Percentiles rank a stretch among this genome's conserved stretches.
phyloP scores from a whole-genome alignment of 1,140 invertebrate genomes.

The Magallana angulata region DNA sequence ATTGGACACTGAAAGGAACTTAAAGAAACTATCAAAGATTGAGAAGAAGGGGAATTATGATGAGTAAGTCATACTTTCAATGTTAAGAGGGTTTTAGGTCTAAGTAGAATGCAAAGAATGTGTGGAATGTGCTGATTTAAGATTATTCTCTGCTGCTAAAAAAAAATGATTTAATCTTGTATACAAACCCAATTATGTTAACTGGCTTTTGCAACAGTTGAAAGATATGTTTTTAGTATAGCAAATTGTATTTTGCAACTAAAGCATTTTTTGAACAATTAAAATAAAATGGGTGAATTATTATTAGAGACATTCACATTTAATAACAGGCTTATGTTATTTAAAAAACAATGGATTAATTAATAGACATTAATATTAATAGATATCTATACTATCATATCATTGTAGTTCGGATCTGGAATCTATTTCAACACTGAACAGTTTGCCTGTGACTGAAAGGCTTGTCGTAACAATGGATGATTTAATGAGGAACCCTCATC shows the following conservation, averaged over 20 bases:
- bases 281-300: too few species aligned
- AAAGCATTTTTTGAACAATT: too few species aligned
- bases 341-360: too few species aligned
- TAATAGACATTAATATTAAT: too few species aligned
- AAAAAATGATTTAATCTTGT: too few species aligned
- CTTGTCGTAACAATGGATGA: slow-evolving; percentile 51
- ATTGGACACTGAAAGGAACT: slow-evolving; percentile 68
- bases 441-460: slow-evolving; percentile 42
- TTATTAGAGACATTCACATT: too few species aligned
- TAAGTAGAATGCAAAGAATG: neutral
- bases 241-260: too few species aligned
- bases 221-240: too few species aligned
- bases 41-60: slow-evolving; percentile 57
- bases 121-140: slow-evolving; percentile 24
- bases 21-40: slow-evolving; percentile 68
- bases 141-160: too few species aligned
- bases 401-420: slow-evolving; percentile 46
- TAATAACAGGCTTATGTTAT: too few species aligned
- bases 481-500: slow-evolving; percentile 42
- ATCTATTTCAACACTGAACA: slow-evolving; percentile 49
- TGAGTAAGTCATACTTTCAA: neutral
- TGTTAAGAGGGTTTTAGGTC: neutral
- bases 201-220: too few species aligned
- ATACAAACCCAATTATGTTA: too few species aligned
- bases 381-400: neutral